Evolutionary conservation across 2,113 vertebrate genomes (phyloP).

Genomic region (Anarhynchus alexandrinus): DNA sequence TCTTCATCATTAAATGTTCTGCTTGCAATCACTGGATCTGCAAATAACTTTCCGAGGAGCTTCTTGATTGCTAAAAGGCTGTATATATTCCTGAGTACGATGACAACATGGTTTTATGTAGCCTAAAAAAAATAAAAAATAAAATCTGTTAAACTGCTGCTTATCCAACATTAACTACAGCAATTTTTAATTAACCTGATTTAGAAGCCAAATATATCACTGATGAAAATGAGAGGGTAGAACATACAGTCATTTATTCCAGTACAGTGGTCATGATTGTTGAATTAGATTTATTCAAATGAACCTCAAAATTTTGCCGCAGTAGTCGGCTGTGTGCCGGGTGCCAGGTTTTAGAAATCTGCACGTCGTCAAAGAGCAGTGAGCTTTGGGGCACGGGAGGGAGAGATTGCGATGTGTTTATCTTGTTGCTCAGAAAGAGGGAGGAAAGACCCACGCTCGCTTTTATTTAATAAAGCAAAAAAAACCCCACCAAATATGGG

Average conservation of each 20-base stretch:
- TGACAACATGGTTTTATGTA: neutral
- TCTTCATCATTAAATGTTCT: neutral
- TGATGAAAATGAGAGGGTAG: slow-evolving; percentile 65
- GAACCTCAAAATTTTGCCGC: neutral
- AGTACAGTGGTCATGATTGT: slow-evolving; percentile 18
- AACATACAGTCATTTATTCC: slow-evolving; percentile 56
- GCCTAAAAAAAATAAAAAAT: neutral
- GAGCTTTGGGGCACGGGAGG: neutral
- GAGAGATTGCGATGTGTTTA: neutral
- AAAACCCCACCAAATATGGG: no score
- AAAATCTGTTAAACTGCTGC: neutral
- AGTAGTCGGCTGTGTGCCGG: neutral
- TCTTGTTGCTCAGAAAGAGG: neutral
- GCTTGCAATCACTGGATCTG: slow-evolving; percentile 12
- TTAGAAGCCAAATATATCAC: slow-evolving; percentile 48
- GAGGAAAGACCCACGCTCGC: rapidly evolving
- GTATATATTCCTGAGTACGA: neutral
- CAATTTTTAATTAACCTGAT: slow-evolving; percentile 70
- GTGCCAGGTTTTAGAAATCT: neutral
- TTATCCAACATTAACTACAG: slow-evolving; percentile 43
- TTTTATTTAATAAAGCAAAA: neutral
- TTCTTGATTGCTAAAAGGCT: slow-evolving; percentile 23
- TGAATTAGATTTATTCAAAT: slow-evolving; percentile 35
- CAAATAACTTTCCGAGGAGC: slow-evolving; percentile 6
- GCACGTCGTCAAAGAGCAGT: neutral